A percentile compares a stretch with the other conserved stretches of the same genome.
phyloP scores from a whole-genome alignment of 2,888 invertebrate genomes.

The Tillus elongatus region DNA sequence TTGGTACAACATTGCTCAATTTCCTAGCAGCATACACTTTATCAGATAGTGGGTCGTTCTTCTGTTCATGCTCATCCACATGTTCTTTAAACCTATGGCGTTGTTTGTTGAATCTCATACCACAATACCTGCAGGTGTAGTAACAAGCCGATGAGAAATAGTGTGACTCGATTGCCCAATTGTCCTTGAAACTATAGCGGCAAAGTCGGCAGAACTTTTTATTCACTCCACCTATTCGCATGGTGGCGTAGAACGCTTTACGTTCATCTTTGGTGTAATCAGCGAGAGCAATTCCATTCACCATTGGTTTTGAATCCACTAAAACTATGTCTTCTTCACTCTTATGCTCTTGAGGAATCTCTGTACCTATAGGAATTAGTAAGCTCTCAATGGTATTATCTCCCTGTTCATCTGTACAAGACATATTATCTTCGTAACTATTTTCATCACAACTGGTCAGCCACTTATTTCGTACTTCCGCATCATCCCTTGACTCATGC shows the following conservation, averaged over 20 bases:
- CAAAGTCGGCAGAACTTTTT: slow-evolving; percentile 39
- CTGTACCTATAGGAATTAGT: slow-evolving; percentile 24
- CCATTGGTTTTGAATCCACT: slow-evolving; percentile 27
- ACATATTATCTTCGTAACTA: slow-evolving; percentile 13
- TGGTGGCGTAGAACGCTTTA: slow-evolving; percentile 34
- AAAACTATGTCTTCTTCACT: slow-evolving; percentile 21
- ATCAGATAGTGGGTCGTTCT: slow-evolving; percentile 31
- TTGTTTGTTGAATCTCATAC: slow-evolving; percentile 39
- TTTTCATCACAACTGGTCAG: slow-evolving; percentile 21
- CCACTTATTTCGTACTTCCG: slow-evolving; percentile 37
- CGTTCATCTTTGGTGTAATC: slow-evolving; percentile 38
- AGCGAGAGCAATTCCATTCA: slow-evolving; percentile 33
- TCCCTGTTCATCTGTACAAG: slow-evolving; percentile 6
- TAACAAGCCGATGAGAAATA: slow-evolving; percentile 38
- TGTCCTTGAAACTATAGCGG: slow-evolving; percentile 41
- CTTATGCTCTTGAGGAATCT: slow-evolving; percentile 6
- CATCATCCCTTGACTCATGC: slow-evolving; percentile 28
- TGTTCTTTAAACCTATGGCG: slow-evolving; percentile 34
- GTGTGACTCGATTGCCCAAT: slow-evolving; percentile 41
- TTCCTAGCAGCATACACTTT: slow-evolving; percentile 35
- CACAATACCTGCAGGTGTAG: slow-evolving; percentile 37
- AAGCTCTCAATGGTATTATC: slow-evolving; percentile 22
- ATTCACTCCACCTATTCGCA: slow-evolving; percentile 35
- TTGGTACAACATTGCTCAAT: slow-evolving; percentile 30
- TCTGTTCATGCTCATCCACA: slow-evolving; percentile 30